A percentile compares a stretch with the other conserved stretches of the same genome.
phyloP scores from a whole-genome alignment of 2,797 vertebrate genomes.

The Eidolon dupreanum region DNA sequence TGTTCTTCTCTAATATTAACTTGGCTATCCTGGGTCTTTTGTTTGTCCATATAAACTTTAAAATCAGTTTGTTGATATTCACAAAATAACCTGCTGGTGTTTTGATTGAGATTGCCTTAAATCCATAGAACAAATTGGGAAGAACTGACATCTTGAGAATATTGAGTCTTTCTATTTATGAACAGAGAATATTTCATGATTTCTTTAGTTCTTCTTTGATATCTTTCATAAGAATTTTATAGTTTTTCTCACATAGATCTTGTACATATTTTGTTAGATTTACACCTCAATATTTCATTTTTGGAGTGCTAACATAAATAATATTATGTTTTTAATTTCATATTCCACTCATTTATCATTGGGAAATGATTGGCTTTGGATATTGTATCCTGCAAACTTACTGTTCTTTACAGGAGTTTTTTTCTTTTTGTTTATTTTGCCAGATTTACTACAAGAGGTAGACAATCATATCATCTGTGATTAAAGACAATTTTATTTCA shows the following conservation, averaged over 20 bases:
- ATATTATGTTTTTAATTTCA: neutral
- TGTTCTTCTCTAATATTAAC: neutral
- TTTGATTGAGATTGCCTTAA: neutral
- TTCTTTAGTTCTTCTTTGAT: neutral
- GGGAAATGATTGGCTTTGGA: neutral
- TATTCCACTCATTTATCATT: neutral
- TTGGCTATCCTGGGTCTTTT: neutral
- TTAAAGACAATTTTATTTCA: neutral
- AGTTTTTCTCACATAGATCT: neutral
- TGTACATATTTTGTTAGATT: neutral
- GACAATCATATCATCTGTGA: neutral
- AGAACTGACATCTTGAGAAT: neutral
- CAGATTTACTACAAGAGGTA: neutral
- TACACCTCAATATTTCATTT: neutral
- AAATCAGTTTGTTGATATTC: neutral
- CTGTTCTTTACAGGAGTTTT: neutral
- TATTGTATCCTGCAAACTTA: neutral
- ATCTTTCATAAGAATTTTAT: neutral
- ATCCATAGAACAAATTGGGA: neutral
- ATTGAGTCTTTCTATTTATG: neutral
- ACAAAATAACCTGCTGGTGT: neutral
- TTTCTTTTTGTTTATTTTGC: neutral
- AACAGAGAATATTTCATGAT: neutral
- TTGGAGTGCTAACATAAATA: neutral
- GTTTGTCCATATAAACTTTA: neutral